phyloP scores from a whole-genome alignment of 2,797 vertebrate genomes.

The Pitangus sulphuratus region DNA sequence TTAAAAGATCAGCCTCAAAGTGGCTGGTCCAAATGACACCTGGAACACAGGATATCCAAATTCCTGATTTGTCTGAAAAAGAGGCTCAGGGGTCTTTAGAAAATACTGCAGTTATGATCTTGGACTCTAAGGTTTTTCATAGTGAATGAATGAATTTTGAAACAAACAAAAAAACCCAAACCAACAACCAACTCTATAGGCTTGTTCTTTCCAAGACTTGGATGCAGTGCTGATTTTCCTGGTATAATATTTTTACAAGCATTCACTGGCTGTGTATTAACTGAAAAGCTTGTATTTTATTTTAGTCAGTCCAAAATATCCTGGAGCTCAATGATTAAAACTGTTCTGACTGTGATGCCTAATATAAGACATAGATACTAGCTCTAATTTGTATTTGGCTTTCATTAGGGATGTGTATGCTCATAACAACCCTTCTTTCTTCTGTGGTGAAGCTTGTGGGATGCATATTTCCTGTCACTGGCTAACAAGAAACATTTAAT shows the following conservation, averaged over 20 bases:
- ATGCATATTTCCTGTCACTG: background rate
- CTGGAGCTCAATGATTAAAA: background rate
- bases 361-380: background rate
- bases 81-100: background rate
- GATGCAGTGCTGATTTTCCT: background rate
- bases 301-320: background rate
- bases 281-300: background rate
- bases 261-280: background rate
- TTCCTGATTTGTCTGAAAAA: background rate
- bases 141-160: background rate
- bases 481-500: background rate
- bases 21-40: background rate
- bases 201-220: background rate
- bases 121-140: background rate
- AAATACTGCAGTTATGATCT: background rate
- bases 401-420: background rate
- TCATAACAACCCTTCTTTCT: background rate
- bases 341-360: background rate
- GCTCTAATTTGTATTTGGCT: background rate
- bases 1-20: background rate
- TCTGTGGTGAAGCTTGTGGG: background rate
- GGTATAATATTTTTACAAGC: slow-evolving; percentile 28
- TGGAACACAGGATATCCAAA: background rate
- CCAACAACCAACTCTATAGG: background rate
- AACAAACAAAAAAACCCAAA: background rate